Evolutionary conservation across 2,113 vertebrate genomes (phyloP).

Genomic region (Lepisosteus osseus): DNA sequence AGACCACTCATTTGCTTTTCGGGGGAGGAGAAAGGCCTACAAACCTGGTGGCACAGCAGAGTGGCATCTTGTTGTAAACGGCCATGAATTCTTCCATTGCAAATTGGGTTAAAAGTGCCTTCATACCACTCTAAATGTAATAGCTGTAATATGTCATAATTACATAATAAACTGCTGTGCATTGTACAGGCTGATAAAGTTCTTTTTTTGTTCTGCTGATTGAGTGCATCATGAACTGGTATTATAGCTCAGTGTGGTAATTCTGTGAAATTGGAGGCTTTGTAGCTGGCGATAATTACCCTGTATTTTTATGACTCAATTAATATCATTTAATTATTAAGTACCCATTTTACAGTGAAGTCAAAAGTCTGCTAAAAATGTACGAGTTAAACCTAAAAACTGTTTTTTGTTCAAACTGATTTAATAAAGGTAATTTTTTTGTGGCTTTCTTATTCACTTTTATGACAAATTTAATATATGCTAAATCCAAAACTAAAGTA

Average conservation of each 20-base stretch:
- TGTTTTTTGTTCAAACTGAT: no score
- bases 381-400: no score
- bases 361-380: no score
- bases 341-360: no score
- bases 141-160: not conserved
- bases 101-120: conserved; percentile 15
- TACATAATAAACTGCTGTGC: not conserved
- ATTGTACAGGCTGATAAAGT: not conserved
- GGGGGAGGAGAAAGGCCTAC: conserved; percentile 2
- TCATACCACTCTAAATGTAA: not conserved
- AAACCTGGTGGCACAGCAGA: not conserved
- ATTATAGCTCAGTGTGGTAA: conserved; percentile 5
- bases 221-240: not conserved
- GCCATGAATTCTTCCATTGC: conserved; percentile 20
- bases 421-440: no score
- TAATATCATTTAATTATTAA: no score
- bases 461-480: no score
- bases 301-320: no score
- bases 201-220: not conserved
- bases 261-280: conserved; percentile 2
- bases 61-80: conserved; percentile 2
- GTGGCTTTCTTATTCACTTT: no score
- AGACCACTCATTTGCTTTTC: conserved; percentile 1
- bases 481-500: no score
- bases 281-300: not conserved